A percentile compares a stretch with the other conserved stretches of the same genome.
phyloP scores from a whole-genome alignment of 2,888 invertebrate genomes.

The Andricus curvator region DNA sequence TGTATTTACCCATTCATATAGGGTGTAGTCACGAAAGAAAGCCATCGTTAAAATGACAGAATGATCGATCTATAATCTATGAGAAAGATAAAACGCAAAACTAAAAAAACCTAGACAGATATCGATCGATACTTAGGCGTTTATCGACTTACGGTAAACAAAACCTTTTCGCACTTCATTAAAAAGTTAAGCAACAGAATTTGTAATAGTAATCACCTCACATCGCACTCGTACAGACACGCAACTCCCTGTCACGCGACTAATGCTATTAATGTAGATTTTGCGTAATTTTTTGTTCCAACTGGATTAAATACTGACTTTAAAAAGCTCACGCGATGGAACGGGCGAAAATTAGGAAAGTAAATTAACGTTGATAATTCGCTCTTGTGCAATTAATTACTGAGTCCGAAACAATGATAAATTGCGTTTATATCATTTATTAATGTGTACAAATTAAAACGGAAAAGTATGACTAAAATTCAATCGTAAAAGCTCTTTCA shows the following conservation, averaged over 20 bases:
- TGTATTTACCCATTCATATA: not conserved
- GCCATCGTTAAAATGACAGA: not conserved
- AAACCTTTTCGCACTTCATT: slow-evolving; percentile 36
- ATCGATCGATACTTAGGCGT: not conserved
- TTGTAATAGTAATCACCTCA: slow-evolving; percentile 15
- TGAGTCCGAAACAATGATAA: not conserved
- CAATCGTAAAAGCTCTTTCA: not conserved
- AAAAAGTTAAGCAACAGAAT: slow-evolving; percentile 2
- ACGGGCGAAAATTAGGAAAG: not conserved
- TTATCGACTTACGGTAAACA: not conserved
- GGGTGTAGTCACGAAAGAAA: not conserved
- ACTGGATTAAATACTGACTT: not conserved
- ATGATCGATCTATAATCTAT: slow-evolving; percentile 8
- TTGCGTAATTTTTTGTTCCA: not conserved
- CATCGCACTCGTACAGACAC: slow-evolving; percentile 5
- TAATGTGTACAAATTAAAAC: not conserved
- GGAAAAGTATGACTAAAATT: not conserved
- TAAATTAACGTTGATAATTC: slow-evolving; percentile 10
- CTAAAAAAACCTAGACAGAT: not conserved
- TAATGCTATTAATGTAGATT: not conserved
- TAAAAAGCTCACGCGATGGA: not conserved
- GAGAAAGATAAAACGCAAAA: not conserved
- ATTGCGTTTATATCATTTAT: slow-evolving; percentile 2
- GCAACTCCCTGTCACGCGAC: slow-evolving; percentile 35
- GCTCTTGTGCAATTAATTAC: not conserved